These are phyloP conservation scores for Pelmatolapia mariae DNA, from an alignment of 2,113 vertebrate genomes.

Conservation along the genomic window DNA sequence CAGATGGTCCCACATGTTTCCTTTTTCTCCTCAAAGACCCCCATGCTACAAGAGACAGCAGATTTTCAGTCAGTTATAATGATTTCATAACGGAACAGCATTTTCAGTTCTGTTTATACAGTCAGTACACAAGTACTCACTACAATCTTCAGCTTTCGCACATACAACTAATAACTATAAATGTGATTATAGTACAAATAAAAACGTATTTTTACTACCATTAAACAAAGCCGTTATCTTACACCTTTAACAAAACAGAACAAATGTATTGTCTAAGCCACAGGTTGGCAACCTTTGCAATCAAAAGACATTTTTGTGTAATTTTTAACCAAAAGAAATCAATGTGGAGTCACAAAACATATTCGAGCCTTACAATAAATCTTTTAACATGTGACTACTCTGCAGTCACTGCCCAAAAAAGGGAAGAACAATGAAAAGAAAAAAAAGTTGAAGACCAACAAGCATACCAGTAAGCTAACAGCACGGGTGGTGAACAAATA, in stretches of 20 bases:
- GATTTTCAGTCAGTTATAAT: background rate
- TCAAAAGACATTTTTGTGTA: background rate
- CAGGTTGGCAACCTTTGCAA: background rate
- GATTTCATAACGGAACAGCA: background rate
- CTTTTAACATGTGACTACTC: background rate
- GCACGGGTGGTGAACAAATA: background rate
- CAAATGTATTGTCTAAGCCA: background rate
- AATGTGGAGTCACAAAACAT: background rate
- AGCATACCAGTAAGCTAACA: background rate
- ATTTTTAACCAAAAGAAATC: background rate
- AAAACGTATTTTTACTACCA: background rate
- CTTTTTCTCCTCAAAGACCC: conserved; percentile 79
- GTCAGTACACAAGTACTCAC: background rate
- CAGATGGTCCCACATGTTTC: conserved; percentile 90
- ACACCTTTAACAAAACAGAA: background rate
- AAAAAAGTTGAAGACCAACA: background rate
- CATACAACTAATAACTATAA: background rate
- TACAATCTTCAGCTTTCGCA: background rate
- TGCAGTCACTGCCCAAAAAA: background rate
- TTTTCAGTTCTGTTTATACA: background rate
- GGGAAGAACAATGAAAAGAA: background rate
- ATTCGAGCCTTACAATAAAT: background rate
- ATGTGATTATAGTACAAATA: background rate
- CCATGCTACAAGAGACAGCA: conserved; percentile 45
- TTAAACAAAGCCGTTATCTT: background rate